Evolutionary conservation across 2,113 vertebrate genomes (phyloP).

Genomic region (Platycercus adscitus): DNA sequence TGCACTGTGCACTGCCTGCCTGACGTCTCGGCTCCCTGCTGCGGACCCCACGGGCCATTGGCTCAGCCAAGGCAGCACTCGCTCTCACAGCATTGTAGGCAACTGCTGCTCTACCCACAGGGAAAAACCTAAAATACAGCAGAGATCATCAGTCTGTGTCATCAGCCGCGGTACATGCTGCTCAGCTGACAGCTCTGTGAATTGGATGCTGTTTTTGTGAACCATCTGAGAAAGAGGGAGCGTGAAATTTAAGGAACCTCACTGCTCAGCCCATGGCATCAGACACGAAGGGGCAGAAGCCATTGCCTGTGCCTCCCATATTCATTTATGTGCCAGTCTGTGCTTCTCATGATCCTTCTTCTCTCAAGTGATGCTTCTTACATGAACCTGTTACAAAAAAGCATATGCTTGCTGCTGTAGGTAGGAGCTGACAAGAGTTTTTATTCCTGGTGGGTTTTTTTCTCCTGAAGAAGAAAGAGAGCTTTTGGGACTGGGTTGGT

Average conservation of each 20-base stretch:
- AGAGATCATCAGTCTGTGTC: background rate
- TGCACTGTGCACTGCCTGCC: rapidly evolving
- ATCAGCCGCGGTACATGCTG: background rate
- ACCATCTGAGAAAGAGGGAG: background rate
- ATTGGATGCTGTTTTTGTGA: background rate
- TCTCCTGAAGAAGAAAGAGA: background rate
- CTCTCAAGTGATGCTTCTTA: background rate
- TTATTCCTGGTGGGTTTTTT: background rate
- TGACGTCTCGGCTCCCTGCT: background rate
- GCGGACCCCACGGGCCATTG: background rate
- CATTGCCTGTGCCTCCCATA: rapidly evolving
- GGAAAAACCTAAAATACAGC: background rate
- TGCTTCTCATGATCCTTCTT: background rate
- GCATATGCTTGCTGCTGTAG: background rate
- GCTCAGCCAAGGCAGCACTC: background rate
- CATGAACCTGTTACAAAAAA: background rate
- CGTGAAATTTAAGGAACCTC: background rate
- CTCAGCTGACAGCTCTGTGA: background rate
- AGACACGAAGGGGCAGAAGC: background rate
- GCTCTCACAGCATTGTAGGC: rapidly evolving
- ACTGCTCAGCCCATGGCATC: background rate
- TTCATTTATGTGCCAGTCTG: background rate
- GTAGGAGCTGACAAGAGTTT: rapidly evolving
- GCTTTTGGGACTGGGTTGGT: background rate
- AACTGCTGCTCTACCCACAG: background rate